Evolutionary conservation across 1,140 invertebrate genomes (phyloP), one percentile per base, ranked within the genome.

Genomic region (Dendrolimus punctatus): DNA sequence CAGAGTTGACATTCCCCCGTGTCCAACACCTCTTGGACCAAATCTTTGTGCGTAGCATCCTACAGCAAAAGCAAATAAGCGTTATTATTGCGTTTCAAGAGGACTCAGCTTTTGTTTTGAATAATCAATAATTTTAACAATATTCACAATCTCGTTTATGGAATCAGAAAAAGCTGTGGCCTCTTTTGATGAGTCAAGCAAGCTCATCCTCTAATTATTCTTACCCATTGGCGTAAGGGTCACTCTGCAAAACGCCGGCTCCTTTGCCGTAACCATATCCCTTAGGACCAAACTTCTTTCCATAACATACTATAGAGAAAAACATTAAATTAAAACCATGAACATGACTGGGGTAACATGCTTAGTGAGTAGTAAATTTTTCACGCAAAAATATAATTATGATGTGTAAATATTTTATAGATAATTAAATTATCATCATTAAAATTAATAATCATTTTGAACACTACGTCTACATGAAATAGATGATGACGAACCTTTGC

Each of bases 211-310:
- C 54, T 63, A 69, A 49, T 55, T 42, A 57, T 60, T 73, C 90
- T 90, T 90, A 93, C 92, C 92, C 91, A 85, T 92, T 91, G 79
- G 91, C 90, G 84, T 90, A 91, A 83, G 91, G 91, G 88, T 96
- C 95, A 86, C 93, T 95, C 88, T 96, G 95, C 67, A 96, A 89
- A 65, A 95, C 95, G 76, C 95, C 96, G 75, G 94, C 95, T 76
- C 95, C 95, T 90, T 95, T 94, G 65, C 95, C 96, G 86, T 95
- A 97, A 66, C 96, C 96, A 86, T 97, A 97, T 82, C 96, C 96
- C 88, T 96, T 96, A 57, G 95, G 96, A 67, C 95, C 96, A 88
- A 96, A 98, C 89, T 93, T 94, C 91, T 96, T 97, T 73, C 91
- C 95, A 88, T 98, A 98, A 91, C 96, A 97, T 72, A 94, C 95